A percentile compares a stretch with the other conserved stretches of the same genome.
These are phyloP conservation scores for Harmothoe impar DNA, from an alignment of 2,888 invertebrate genomes.

Conservation along the genomic window DNA sequence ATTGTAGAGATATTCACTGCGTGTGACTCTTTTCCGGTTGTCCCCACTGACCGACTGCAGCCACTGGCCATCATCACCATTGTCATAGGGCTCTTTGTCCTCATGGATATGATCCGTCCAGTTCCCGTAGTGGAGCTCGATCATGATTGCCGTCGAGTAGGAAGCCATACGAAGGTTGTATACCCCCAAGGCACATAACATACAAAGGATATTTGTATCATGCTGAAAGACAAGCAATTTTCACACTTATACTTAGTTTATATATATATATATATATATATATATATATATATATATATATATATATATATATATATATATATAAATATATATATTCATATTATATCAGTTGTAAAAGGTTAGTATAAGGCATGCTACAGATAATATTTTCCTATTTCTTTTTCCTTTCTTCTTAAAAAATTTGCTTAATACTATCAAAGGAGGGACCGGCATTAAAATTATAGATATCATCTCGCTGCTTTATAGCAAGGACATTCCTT, in stretches of 20 bases:
- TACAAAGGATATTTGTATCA: constrained; percentile 21
- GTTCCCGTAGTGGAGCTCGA: constrained; percentile 56
- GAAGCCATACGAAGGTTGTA: constrained; percentile 18
- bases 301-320: neutral
- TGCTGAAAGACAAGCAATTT: constrained; percentile 12
- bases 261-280: no score
- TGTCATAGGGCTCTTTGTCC: neutral
- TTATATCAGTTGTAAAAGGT: no score
- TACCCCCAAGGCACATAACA: constrained; percentile 13
- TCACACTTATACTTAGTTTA: neutral
- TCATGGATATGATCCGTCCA: neutral
- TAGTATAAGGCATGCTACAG: neutral
- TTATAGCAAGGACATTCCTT: no score
- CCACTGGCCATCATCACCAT: neutral
- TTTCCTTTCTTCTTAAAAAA: no score
- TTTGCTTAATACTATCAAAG: no score
- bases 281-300: no score
- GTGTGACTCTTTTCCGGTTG: neutral
- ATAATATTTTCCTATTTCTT: no score
- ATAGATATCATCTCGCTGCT: no score
- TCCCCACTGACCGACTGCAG: neutral
- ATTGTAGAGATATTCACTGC: neutral
- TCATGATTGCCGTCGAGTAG: constrained; percentile 36
- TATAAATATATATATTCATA: neutral
- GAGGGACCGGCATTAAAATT: no score